Base-by-base conservation (phyloP, 1,140 invertebrate species). In the Ditylenchus dipsaci region DNA sequence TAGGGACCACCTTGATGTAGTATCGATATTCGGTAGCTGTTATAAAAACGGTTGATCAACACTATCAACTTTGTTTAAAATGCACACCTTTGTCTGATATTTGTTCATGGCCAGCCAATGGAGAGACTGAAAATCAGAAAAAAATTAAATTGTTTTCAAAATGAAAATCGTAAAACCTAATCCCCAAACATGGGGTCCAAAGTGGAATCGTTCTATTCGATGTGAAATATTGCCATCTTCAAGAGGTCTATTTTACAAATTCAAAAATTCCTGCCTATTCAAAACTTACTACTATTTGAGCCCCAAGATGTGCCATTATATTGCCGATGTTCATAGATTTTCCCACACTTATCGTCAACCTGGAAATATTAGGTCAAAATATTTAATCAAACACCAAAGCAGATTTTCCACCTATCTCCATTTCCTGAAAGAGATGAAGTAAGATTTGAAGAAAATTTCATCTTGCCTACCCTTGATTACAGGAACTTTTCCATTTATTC, bases 141-240 rank as follows among this genome's bases (percentile, higher is more conserved):
- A n/a, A n/a, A n/a, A n/a, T n/a, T n/a, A n/a, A n/a, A n/a, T n/a
- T n/a, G n/a, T n/a, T n/a, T n/a, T n/a, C n/a, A n/a, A n/a, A n/a
- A n/a, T n/a, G n/a, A n/a, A n/a, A n/a, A n/a, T n/a, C n/a, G n/a
- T n/a, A n/a, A n/a, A n/a, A n/a, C n/a, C n/a, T n/a, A 81, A 64
- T 17, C 79, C 79, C 53, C 77, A 75, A 63, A 82, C 70, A 19
- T 79, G 77, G 1, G 62, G 73, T 57, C 79, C 79, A 61, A 81
- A 81, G 49, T 80, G 75, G 49, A 81, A 82, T 29, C 77, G 56
- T 65, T 81, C 79, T 43, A 81, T 82, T 65, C 79, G 70, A 71
- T 81, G 79, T 23, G 79, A 81, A 60, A 82, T 75, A 63, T 81
- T 81, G 9, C 71, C 72, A 49, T 69, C 65, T 69, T 21, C 29